Base-by-base conservation (phyloP, 2,113 vertebrate species). In the Gallinago jamesoni region DNA sequence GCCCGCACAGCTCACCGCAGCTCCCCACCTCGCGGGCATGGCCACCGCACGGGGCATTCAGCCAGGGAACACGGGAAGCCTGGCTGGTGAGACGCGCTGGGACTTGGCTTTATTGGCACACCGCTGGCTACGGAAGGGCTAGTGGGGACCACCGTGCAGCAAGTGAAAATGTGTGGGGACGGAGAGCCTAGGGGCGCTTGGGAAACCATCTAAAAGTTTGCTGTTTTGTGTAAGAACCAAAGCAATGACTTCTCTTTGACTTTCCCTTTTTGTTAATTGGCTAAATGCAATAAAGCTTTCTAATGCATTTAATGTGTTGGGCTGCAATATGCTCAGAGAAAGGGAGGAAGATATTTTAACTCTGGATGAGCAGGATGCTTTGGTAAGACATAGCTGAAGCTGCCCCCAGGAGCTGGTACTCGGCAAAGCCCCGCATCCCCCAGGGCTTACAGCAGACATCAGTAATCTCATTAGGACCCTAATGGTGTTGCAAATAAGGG, bases 51-150 rank as follows among this genome's bases (percentile, higher is more conserved):
- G 13, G 28, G 52, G 20, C 15, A 8, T 23, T 50, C 2, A 2
- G 50, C 41, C 66, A 78, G 35, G 27, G 31, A 4, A 52, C 18
- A 4, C 0, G 0, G n/a, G 45, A 57, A 70, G 35, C 45, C 52
- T 9, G 0, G 16, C 31, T 35, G 59, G 69, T 20, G 3, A 13
- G 5, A 15, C 1, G 22, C 25, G 7, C 52, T 30, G 43, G 68
- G 57, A 43, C 57, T 59, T 45, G 57, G 30, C 76, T 47, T 80
- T 23, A 47, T 2, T 25, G 55, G 35, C 60, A 47, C 23, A 21
- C 47, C 1, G 0, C 31, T 3, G 3, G 77, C 53, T 33, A 37
- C 1, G 1, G 59, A 23, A 78, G 9, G 21, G 59, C 48, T 39
- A 41, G 25, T 4, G 2, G 53, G 24, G 10, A 67, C 31, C 31